phyloP scores from a whole-genome alignment of 2,113 vertebrate species.

The Aphyosemion australe region DNA sequence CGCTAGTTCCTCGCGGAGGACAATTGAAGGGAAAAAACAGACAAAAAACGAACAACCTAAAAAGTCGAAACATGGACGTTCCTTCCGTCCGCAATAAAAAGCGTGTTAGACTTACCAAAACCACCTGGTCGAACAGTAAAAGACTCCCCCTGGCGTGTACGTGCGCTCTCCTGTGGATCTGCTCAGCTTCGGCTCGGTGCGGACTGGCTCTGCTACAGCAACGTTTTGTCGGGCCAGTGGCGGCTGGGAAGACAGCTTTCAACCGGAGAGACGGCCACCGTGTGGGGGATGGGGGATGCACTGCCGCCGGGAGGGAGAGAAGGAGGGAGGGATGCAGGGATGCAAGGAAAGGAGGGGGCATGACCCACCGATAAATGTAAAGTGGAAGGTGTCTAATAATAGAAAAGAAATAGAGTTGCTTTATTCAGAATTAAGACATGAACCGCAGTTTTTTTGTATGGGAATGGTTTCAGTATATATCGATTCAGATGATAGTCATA shows the following conservation, averaged over 20 bases:
- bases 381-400: slow-evolving; percentile 24
- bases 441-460: no score
- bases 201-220: slow-evolving; percentile 61
- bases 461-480: no score
- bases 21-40: slow-evolving; percentile 60
- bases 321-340: slow-evolving; percentile 60
- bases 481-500: no score
- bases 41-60: slow-evolving; percentile 34
- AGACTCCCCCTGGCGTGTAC: slow-evolving; percentile 10
- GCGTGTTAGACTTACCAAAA: slow-evolving; percentile 60
- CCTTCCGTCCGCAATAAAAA: slow-evolving; percentile 21
- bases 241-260: slow-evolving; percentile 67
- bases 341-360: slow-evolving; percentile 48
- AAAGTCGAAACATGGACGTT: slow-evolving; percentile 52
- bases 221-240: slow-evolving; percentile 65
- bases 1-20: slow-evolving; percentile 66
- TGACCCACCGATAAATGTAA: slow-evolving; percentile 18
- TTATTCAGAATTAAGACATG: not conserved
- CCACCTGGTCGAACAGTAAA: slow-evolving; percentile 35
- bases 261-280: slow-evolving; percentile 67
- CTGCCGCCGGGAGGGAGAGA: slow-evolving; percentile 49
- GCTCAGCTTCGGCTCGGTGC: slow-evolving; percentile 45
- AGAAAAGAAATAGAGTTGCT: not conserved
- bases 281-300: slow-evolving; percentile 77
- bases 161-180: slow-evolving; percentile 34